Evolutionary conservation across 2,888 invertebrate genomes (phyloP).

Genomic region (Epiblema foenella): DNA sequence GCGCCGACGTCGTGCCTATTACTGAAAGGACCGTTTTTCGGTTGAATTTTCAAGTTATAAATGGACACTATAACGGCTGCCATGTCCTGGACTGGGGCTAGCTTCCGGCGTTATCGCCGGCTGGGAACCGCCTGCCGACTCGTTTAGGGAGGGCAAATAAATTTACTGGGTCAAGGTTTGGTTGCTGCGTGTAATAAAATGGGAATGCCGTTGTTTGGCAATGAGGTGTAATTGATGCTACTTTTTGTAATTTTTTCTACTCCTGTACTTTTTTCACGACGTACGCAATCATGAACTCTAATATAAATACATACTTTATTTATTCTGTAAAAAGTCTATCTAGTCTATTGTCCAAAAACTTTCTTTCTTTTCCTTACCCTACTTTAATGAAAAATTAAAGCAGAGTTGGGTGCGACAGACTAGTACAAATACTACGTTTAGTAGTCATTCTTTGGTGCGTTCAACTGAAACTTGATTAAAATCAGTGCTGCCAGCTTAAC

Average conservation of each 20-base stretch:
- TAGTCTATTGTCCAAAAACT: too few relatives aligned
- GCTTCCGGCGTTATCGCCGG: slow-evolving; percentile 72
- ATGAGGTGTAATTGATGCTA: slow-evolving; percentile 28
- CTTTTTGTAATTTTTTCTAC: neutral
- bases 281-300: too few relatives aligned
- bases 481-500: too few relatives aligned
- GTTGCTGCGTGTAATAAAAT: slow-evolving; percentile 60
- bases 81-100: slow-evolving; percentile 74
- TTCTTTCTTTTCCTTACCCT: too few relatives aligned
- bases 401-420: too few relatives aligned
- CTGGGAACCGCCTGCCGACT: slow-evolving; percentile 67
- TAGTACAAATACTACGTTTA: too few relatives aligned
- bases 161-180: slow-evolving; percentile 78
- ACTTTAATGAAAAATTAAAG: too few relatives aligned
- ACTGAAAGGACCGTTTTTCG: slow-evolving; percentile 49
- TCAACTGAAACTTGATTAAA: too few relatives aligned
- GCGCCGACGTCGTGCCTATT: slow-evolving; percentile 44
- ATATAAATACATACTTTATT: too few relatives aligned
- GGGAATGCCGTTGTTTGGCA: slow-evolving; percentile 48
- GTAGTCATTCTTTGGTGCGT: too few relatives aligned
- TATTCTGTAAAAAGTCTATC: too few relatives aligned
- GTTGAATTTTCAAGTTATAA: slow-evolving; percentile 55
- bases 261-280: too few relatives aligned
- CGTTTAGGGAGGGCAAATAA: slow-evolving; percentile 70
- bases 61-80: slow-evolving; percentile 73